Base-by-base conservation (phyloP, 2,113 vertebrate genomes). In the Callipepla californica region DNA sequence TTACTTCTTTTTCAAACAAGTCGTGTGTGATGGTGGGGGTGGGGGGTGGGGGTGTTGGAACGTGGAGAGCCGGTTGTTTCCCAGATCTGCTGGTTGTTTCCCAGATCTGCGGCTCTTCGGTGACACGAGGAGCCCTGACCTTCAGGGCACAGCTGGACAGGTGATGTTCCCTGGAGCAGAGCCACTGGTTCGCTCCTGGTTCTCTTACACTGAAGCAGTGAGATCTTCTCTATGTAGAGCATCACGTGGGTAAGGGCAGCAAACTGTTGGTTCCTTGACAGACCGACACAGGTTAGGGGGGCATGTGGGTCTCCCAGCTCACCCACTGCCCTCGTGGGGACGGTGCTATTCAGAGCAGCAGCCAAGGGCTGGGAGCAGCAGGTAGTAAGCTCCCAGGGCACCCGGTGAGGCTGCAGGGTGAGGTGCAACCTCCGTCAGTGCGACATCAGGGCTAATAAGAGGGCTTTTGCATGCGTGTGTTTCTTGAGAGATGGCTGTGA, bases 401-500 rank as follows among this genome's bases (percentile, higher is more conserved):
- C 61, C 85, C 65, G 19, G 2, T 40, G 51, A 28, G 51, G 51
- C 51, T 53, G 51, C 51, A 53, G 51, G 51, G 51, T 53, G 51
- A 15, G 4, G 51, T 9, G 51, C 51, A 53, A 30, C 8, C 51
- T 53, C 26, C 3, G 26, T 14, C 26, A 53, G 51, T 15, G 28
- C 28, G 53, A 67, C 69, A 86, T 2, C 19, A 13, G 65, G 20
- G 32, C 34, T 88, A 92, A 78, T 92, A 47, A 25, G 22, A 80
- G 65, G 61, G 44, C 34, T 93, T 90, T 94, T 88, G 73, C 82
- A 77, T 70, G 87, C n/a, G 1, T 66, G 42, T 68, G 77, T 78
- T 93, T 75, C 91, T 92, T 83, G 73, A 85, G 87, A 93, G 89
- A 94, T 89, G 67, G 19, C 91, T 86, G 95, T 69, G 48, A 84